A percentile compares a stretch with the other conserved stretches of the same genome.
Conservation (phyloP, 1,140 invertebrate species). For the Drosophila serrata region DNA sequence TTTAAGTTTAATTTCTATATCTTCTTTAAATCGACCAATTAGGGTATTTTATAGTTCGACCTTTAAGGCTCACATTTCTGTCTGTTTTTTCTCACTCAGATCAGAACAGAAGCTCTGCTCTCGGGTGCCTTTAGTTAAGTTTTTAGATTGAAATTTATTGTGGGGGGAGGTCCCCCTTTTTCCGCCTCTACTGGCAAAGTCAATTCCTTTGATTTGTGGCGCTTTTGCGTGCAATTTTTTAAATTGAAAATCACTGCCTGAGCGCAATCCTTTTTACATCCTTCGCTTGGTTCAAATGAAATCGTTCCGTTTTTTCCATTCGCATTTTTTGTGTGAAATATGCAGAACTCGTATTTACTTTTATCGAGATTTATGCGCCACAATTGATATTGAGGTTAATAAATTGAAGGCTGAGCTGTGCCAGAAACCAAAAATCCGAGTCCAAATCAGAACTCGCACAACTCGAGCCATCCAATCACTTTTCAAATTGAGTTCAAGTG, state of each 20-base stretch:
- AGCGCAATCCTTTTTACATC: conserved; percentile 80
- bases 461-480: conserved; percentile 32
- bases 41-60: conserved; percentile 13
- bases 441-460: conserved; percentile 16
- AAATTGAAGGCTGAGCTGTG: conserved; percentile 72
- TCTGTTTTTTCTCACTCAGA: conserved; percentile 26
- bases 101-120: conserved; percentile 60
- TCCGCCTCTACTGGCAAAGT: conserved; percentile 55
- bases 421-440: conserved; percentile 38
- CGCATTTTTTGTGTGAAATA: conserved; percentile 59
- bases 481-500: conserved; percentile 79
- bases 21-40: not conserved
- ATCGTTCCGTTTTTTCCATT: conserved; percentile 53
- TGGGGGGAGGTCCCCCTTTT: conserved; percentile 41
- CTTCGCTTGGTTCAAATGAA: conserved; percentile 70
- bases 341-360: conserved; percentile 79
- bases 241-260: conserved; percentile 82
- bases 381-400: conserved; percentile 83
- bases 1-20: not conserved
- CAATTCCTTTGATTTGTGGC: conserved; percentile 84
- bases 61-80: no score
- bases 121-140: conserved; percentile 74
- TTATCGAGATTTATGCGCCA: conserved; percentile 80
- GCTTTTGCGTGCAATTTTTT: conserved; percentile 83
- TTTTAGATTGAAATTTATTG: conserved; percentile 83